Base-by-base conservation (phyloP, 2,888 invertebrate genomes). In the Drosophila engyochracea region DNA sequence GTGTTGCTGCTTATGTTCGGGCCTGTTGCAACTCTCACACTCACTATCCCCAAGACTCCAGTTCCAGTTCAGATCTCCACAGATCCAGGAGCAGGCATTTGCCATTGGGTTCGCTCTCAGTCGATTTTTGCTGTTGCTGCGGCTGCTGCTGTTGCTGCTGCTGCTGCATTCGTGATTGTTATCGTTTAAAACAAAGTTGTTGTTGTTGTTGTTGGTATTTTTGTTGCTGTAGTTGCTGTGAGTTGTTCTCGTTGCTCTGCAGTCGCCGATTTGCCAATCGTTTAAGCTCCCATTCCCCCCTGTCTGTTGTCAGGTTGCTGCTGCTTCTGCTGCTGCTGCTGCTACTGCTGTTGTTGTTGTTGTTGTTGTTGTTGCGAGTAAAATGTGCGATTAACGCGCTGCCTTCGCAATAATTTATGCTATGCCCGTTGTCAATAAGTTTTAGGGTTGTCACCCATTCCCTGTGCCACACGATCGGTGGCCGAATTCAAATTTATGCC, bases 1-100 rank as follows among this genome's bases (percentile, higher is more conserved):
- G 91, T 91, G 91, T 91, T 83, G 91, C 91, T 91, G 91, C 85
- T 85, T 91, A 91, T 91, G 90, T 91, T 87, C 75, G 60, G 63
- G 82, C 80, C 85, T 82, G 87, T 81, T 83, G 86, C 82, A 81
- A 77, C 79, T 84, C 82, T 82, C 83, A 80, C 77, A 78, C 77
- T 91, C 73, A 59, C 76, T 67, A 71, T 44, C 52, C 28, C 52
- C 65, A 58, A 31, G 33, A 22, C 51, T 19, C 37, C 55, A 55
- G 47, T 28, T 31, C 31, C 47, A 47, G 47, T 25, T 47, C 69
- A 37, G 57, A 68, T 68, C 79, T 61, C 25, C 47, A 47, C 62
- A 44, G 69, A 62, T 65, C 61, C 81, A 65, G 81, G 65, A 69
- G 77, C 79, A 77, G 69, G 52, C 79, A 69, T 60, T 60, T 79